phyloP scores from a whole-genome alignment of 1,140 invertebrate genomes.

The Hyles euphorbiae region DNA sequence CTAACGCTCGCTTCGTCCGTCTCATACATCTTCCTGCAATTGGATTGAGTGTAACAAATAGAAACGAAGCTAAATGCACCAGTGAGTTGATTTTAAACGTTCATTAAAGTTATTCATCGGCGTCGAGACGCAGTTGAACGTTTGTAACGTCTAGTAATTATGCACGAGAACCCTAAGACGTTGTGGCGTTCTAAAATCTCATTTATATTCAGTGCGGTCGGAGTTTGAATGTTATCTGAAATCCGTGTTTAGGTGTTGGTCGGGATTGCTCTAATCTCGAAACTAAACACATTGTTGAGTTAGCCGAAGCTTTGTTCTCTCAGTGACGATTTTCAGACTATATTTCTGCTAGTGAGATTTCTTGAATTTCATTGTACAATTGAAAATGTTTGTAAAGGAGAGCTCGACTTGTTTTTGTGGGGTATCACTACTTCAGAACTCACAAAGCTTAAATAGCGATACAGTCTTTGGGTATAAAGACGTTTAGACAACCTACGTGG shows the following conservation, averaged over 20 bases:
- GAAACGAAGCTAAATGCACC: too few relatives aligned
- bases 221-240: constrained; percentile 74
- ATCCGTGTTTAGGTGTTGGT: constrained; percentile 73
- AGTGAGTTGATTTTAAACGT: constrained; percentile 21
- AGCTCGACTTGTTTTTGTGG: too few relatives aligned
- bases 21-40: too few relatives aligned
- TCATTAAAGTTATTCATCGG: constrained; percentile 38
- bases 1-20: too few relatives aligned
- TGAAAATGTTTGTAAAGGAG: too few relatives aligned
- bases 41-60: too few relatives aligned
- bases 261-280: constrained; percentile 70
- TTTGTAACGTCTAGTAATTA: constrained; percentile 59
- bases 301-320: constrained; percentile 58
- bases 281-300: constrained; percentile 72
- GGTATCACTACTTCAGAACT: too few relatives aligned
- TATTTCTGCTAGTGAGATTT: too few relatives aligned
- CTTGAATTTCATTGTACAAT: too few relatives aligned
- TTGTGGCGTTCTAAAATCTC: constrained; percentile 63
- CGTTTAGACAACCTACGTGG: too few relatives aligned
- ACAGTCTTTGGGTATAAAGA: too few relatives aligned
- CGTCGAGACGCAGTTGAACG: constrained; percentile 27
- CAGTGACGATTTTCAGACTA: constrained; percentile 3
- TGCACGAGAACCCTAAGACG: constrained; percentile 57
- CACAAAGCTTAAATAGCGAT: too few relatives aligned
- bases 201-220: constrained; percentile 73